phyloP scores from a whole-genome alignment of 2,113 vertebrate genomes.

The Coracopsis vasa region DNA sequence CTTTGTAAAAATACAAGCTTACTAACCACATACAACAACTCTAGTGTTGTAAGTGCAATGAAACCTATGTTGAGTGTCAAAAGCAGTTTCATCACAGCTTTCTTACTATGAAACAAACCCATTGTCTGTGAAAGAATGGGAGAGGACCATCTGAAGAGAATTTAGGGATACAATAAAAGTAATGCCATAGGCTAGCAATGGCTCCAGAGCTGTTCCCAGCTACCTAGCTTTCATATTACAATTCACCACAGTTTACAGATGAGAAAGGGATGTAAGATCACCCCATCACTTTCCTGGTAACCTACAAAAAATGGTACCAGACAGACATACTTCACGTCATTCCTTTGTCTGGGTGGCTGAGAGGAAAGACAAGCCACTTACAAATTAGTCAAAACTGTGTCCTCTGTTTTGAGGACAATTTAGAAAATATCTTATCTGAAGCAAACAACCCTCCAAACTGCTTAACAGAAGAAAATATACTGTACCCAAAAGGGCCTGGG shows the following conservation, averaged over 20 bases:
- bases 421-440: neutral
- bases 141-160: neutral
- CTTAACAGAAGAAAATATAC: neutral
- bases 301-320: neutral
- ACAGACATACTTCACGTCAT: neutral
- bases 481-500: neutral
- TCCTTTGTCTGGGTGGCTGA: neutral
- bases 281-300: neutral
- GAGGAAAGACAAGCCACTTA: neutral
- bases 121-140: neutral
- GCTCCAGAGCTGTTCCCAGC: neutral
- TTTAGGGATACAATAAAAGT: neutral
- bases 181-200: neutral
- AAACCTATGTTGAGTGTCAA: conserved; percentile 5
- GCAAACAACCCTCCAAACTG: neutral
- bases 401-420: neutral
- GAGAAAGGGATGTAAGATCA: neutral
- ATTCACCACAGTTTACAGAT: neutral
- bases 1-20: conserved; percentile 40
- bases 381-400: neutral
- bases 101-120: neutral
- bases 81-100: neutral
- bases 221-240: neutral
- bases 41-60: neutral
- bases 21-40: neutral